Base-by-base conservation (phyloP, 2,888 invertebrate species). In the Azorinus chamasolen region DNA sequence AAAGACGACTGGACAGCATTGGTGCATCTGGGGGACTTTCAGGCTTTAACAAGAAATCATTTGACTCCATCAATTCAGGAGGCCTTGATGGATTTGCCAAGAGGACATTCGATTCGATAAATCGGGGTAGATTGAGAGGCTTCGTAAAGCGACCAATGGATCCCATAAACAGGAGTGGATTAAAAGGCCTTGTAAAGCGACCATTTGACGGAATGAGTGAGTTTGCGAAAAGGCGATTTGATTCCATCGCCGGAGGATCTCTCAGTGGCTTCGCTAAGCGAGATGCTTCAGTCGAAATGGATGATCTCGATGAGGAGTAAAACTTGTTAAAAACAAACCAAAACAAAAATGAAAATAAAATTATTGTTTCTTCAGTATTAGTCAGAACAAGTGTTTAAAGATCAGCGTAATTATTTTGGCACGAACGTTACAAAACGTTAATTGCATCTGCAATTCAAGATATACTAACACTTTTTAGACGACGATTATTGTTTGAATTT, bases 251-350 rank as follows among this genome's bases (percentile, higher is more conserved):
- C 12, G 46, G 53, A 22, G 58, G 71, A 32, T 39, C n/a, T n/a
- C n/a, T 80, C 37, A 59, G 64, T 2, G 70, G 80, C 4, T 73
- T 80, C 57, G 69, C 59, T 1, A 79, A 79, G 27, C 74, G 79
- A 1, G 32, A 32, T 32, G 32, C 32, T 32, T 32, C 32, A 32
- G 32, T 6, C 32, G 32, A 32, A 32, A 32, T 32, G 32, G 32
- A 6, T 10, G 10, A 32, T 32, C 32, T 32, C 10, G 32, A 32
- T 32, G 32, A 32, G 4, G 32, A 32, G 32, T 32, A 32, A 32
- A 32, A 6, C 5, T 10, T 32, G 32, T 32, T 32, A 32, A 32
- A n/a, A 32, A 32, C 32, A 32, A 32, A 32, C 10, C 32, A 32
- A 32, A 32, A 6, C 4, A 6, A 32, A 6, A 32, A 32, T 10